Evolutionary conservation across 2,113 vertebrate genomes (phyloP).

Genomic region (Etia nguti): DNA sequence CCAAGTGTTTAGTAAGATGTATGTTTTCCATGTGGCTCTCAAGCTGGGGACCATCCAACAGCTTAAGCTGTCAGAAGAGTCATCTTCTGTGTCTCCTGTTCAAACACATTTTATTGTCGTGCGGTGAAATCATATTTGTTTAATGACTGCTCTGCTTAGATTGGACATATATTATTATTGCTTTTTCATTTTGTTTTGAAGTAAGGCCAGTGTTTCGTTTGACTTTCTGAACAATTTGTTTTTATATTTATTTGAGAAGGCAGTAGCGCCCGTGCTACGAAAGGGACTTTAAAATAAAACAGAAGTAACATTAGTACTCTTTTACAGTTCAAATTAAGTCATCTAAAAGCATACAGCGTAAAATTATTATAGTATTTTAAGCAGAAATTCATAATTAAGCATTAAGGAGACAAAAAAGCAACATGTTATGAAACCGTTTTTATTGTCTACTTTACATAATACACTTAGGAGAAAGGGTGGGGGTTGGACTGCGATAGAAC

Average conservation of each 20-base stretch:
- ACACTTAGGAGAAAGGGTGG: neutral
- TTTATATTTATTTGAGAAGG: neutral
- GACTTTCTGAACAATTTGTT: neutral
- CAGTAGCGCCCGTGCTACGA: neutral
- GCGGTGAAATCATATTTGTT: slow-evolving; percentile 9
- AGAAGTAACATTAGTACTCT: neutral
- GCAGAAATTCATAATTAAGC: neutral
- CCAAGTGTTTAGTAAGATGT: neutral
- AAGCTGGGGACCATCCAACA: neutral
- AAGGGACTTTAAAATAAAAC: neutral
- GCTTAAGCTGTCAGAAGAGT: slow-evolving; percentile 29
- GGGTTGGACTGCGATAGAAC: neutral
- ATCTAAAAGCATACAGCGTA: neutral
- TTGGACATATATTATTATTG: neutral
- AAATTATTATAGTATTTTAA: neutral
- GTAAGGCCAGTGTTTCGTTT: neutral
- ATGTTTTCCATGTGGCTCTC: slow-evolving; percentile 36
- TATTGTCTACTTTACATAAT: neutral
- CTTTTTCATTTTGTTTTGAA: neutral
- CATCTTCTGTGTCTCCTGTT: neutral
- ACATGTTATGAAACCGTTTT: neutral
- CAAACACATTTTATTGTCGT: neutral
- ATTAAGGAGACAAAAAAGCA: neutral
- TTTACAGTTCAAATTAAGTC: neutral
- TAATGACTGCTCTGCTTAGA: slow-evolving; percentile 11